Evolutionary conservation across 2,888 invertebrate species (phyloP).

Genomic region (Rapana venosa): DNA sequence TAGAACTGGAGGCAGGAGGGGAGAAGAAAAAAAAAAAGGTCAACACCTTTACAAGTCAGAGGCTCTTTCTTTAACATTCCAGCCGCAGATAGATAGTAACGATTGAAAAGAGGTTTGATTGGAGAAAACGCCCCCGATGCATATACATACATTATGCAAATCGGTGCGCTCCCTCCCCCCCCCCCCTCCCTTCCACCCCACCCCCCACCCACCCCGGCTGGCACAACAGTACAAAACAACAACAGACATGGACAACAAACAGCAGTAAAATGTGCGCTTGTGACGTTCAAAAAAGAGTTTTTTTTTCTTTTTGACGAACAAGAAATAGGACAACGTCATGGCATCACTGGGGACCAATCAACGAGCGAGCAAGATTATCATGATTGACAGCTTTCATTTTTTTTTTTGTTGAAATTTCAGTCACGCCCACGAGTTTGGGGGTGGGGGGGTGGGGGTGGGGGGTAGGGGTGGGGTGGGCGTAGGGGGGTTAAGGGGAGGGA

Average conservation of each 20-base stretch:
- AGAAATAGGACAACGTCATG: slow-evolving; percentile 8
- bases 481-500: not conserved
- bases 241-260: slow-evolving; percentile 10
- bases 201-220: not conserved
- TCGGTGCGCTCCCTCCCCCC: too few relatives aligned
- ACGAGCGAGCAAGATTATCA: slow-evolving; percentile 11
- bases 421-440: not conserved
- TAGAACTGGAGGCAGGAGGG: not conserved
- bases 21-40: not conserved
- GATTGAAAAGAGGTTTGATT: not conserved
- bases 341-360: slow-evolving; percentile 32
- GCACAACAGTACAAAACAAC: not conserved
- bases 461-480: not conserved
- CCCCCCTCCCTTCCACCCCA: too few relatives aligned
- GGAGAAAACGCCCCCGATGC: not conserved
- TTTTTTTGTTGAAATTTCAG: not conserved
- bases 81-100: too few relatives aligned
- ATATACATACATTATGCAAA: not conserved
- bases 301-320: not conserved
- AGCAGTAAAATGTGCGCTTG: slow-evolving; percentile 25
- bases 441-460: not conserved
- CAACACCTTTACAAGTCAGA: too few relatives aligned
- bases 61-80: too few relatives aligned
- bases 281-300: slow-evolving; percentile 11
- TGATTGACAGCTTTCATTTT: not conserved